Conservation (phyloP, 92 coral and sea anemone genomes). For the Actinostola sp. region DNA sequence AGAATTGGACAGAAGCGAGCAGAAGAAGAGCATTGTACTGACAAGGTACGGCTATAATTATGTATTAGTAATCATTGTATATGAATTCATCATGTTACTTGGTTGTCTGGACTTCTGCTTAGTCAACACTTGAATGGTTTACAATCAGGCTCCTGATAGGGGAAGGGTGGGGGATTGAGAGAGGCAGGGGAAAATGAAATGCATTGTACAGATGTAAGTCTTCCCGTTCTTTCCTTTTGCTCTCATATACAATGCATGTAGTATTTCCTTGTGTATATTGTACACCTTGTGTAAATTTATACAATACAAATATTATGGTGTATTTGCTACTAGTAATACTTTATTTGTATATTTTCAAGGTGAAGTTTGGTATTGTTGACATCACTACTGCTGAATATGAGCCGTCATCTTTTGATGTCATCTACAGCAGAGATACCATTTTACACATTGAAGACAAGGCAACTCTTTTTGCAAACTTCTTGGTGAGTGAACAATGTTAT, state of each 20-base stretch:
- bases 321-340: not conserved
- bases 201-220: too few relatives aligned
- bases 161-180: too few relatives aligned
- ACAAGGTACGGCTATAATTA: slow-evolving; percentile 61
- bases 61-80: not conserved
- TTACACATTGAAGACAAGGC: slow-evolving; percentile 88
- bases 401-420: slow-evolving; percentile 88
- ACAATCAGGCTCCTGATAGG: too few relatives aligned
- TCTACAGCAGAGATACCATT: slow-evolving; percentile 91
- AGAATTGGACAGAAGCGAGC: slow-evolving; percentile 82
- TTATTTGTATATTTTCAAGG: not conserved
- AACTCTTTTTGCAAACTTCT: slow-evolving; percentile 76
- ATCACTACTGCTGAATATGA: slow-evolving; percentile 73
- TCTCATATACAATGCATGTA: too few relatives aligned
- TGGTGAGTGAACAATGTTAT: slow-evolving; percentile 70
- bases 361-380: slow-evolving; percentile 59
- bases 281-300: too few relatives aligned
- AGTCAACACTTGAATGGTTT: too few relatives aligned
- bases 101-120: too few relatives aligned
- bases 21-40: slow-evolving; percentile 56
- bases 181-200: too few relatives aligned
- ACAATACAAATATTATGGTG: too few relatives aligned
- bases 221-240: too few relatives aligned
- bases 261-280: too few relatives aligned
- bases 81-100: too few relatives aligned